Evolutionary conservation across 2,888 invertebrate species (phyloP), one percentile per base, ranked within the genome.

Genomic region (Ctenicera cuprea): DNA sequence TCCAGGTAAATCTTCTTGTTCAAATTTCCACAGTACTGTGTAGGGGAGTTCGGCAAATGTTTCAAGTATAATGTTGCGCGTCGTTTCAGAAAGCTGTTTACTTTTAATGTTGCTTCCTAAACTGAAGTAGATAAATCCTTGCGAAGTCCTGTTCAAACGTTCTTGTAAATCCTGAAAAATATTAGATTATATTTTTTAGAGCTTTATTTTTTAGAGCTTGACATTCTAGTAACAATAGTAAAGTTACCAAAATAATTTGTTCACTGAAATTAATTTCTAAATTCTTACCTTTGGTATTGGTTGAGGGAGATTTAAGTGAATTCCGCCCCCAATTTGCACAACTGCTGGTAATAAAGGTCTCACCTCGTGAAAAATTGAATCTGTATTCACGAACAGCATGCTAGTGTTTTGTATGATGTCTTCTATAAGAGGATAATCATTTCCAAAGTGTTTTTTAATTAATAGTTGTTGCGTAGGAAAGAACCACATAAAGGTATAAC

Each of bases 1-100:
- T 30, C 80, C 80, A 3, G 80, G 79, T 37, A 86, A 61, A 26
- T 78, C 57, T 16, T 85, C 85, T 0, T n/a, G 5, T 26, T 88
- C 88, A 79, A 84, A 87, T 81, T 88, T 88, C 87, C 87, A 88
- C 3, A 89, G 73, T 14, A 88, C 82, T 67, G 84, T 84, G 73
- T 87, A 87, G 2, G 87, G 86, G 12, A 88, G 73, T 75, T 84
- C 80, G 0, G 84, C 71, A 69, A 89, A 87, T 4, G 84, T 84
- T 12, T 82, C 79, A 4, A 86, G 20, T 16, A 88, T 78, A 5
- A 79, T 80, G 20, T 84, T 75, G 7, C 82, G 57, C n/a, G 81
- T 82, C 7, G 84, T 75, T 30, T 79, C 67, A 9, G 85, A 7
- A 41, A 71, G n/a, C 0, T 48, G 26, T 59, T 22, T 37, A 41